Evolutionary conservation across 2,797 vertebrate genomes (phyloP).

Genomic region (Orientallactaga sibirica): DNA sequence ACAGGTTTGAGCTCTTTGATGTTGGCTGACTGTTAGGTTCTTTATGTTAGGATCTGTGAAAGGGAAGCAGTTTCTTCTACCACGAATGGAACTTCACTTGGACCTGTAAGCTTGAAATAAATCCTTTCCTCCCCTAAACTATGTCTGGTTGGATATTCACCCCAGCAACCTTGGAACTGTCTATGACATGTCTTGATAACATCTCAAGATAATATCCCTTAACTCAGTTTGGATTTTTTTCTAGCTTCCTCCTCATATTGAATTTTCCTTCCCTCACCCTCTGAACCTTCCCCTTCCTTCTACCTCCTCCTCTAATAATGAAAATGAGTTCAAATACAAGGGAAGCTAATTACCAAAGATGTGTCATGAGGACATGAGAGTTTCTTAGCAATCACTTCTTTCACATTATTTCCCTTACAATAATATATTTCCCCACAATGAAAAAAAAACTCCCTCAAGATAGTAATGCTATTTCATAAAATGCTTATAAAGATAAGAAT

Average conservation of each 20-base stretch:
- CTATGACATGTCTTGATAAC: too few species aligned
- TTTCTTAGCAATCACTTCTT: constrained; percentile 48
- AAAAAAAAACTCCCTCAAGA: background rate
- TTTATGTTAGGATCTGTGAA: too few species aligned
- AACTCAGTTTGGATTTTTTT: constrained; percentile 40
- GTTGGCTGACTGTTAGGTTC: too few species aligned
- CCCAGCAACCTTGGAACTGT: too few species aligned
- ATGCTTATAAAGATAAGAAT: constrained; percentile 23
- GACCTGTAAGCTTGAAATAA: too few species aligned
- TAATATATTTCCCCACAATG: constrained; percentile 54
- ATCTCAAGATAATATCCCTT: constrained; percentile 37
- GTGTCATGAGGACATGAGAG: background rate
- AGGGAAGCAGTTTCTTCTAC: too few species aligned
- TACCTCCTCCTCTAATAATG: background rate
- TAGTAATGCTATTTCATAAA: constrained; percentile 26
- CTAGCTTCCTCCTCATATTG: background rate
- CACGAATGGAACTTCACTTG: too few species aligned
- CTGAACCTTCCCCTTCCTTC: constrained; percentile 8
- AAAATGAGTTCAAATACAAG: constrained; percentile 51
- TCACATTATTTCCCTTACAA: constrained; percentile 36
- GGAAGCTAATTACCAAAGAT: constrained; percentile 31
- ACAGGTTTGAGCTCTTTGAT: too few species aligned
- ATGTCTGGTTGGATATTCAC: too few species aligned
- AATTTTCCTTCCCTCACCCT: constrained; percentile 39
- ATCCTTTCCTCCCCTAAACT: too few species aligned